Evolutionary conservation across 2,888 invertebrate genomes (phyloP).

Genomic region (Campoplex capitator): DNA sequence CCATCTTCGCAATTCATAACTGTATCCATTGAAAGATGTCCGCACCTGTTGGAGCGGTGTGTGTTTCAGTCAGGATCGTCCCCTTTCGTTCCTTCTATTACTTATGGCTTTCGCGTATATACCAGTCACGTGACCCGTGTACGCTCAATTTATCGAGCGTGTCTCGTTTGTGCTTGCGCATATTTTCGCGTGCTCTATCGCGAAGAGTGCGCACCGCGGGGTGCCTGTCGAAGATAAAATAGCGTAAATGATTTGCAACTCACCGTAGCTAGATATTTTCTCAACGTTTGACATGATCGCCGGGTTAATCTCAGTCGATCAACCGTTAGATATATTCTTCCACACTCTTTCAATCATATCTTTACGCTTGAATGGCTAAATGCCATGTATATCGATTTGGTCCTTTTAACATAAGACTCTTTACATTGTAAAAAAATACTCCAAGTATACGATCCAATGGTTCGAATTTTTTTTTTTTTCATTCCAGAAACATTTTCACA

Average conservation of each 20-base stretch:
- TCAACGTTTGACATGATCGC: conserved; percentile 27
- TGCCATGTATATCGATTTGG: neutral
- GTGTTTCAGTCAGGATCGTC: conserved; percentile 16
- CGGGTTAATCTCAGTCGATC: conserved; percentile 34
- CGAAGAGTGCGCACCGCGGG: conserved; percentile 22
- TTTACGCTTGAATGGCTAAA: neutral
- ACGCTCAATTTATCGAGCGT: conserved; percentile 8
- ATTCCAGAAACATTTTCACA: neutral
- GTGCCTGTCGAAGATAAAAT: conserved; percentile 47
- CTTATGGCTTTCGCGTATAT: conserved; percentile 1
- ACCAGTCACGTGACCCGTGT: conserved; percentile 7
- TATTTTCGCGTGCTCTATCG: conserved; percentile 11
- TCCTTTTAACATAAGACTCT: neutral
- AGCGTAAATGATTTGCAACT: conserved; percentile 59
- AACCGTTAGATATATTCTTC: conserved; percentile 56
- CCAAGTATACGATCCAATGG: neutral
- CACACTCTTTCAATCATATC: conserved; percentile 36
- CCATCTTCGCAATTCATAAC: conserved; percentile 59
- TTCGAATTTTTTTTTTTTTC: neutral
- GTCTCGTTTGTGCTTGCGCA: conserved; percentile 16
- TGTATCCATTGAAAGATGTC: conserved; percentile 52
- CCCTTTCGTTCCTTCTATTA: conserved; percentile 8
- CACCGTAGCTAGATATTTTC: neutral
- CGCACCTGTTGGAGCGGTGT: conserved; percentile 55
- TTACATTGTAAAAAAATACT: neutral